Evolutionary conservation across 92 coral and sea anemone species (phyloP).

Genomic region (Desmophyllum pertusum): DNA sequence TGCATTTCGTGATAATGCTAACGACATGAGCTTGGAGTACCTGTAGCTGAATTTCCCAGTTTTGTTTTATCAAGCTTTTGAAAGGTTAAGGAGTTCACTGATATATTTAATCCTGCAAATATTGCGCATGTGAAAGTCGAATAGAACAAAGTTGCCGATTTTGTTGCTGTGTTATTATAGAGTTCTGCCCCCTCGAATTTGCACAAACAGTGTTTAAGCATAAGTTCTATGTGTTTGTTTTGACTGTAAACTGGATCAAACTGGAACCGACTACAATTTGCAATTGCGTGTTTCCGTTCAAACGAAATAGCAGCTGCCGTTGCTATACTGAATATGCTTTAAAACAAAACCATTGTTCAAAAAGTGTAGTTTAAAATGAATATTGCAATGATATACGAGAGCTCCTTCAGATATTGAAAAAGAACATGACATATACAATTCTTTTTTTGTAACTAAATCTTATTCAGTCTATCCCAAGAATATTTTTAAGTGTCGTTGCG

Average conservation of each 20-base stretch:
- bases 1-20: background rate
- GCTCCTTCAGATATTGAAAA: slow-evolving; percentile 5
- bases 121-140: background rate
- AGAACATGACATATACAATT: background rate
- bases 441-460: background rate
- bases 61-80: slow-evolving; percentile 5
- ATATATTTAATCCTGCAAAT: background rate
- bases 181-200: background rate
- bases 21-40: background rate
- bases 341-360: slow-evolving; percentile 2
- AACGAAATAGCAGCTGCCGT: slow-evolving; percentile 20
- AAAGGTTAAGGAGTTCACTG: background rate
- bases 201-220: background rate
- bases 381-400: background rate
- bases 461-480: background rate
- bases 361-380: background rate
- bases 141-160: slow-evolving; percentile 4
- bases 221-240: background rate
- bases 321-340: background rate
- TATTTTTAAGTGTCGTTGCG: background rate
- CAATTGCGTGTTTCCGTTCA: background rate
- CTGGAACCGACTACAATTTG: background rate
- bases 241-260: slow-evolving; percentile 11
- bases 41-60: background rate
- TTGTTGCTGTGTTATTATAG: background rate